A percentile compares a stretch with the other conserved stretches of the same genome.
These are phyloP conservation scores for Aegotheles bennettii DNA, from an alignment of 2,113 vertebrate genomes.

Conservation along the genomic window DNA sequence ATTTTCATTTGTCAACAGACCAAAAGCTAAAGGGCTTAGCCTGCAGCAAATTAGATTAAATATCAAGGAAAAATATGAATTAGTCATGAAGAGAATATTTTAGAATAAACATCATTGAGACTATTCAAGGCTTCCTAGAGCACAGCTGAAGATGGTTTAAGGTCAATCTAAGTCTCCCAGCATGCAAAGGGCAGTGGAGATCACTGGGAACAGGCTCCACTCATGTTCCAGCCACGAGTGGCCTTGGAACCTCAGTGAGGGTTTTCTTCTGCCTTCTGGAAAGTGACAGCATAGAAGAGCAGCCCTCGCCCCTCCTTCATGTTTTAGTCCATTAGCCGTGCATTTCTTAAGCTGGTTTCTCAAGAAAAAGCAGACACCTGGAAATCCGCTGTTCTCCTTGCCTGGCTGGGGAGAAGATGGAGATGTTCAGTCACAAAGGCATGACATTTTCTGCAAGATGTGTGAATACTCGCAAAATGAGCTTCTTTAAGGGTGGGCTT, in stretches of 20 bases:
- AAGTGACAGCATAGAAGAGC: not conserved
- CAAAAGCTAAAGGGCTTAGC: not conserved
- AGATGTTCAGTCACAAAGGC: not conserved
- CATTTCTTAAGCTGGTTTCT: not conserved
- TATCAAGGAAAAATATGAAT: constrained; percentile 17
- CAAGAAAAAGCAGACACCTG: not conserved
- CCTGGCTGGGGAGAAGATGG: not conserved
- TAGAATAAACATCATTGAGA: not conserved
- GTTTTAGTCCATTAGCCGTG: not conserved
- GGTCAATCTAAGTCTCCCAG: not conserved
- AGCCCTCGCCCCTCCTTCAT: not conserved
- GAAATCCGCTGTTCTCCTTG: not conserved
- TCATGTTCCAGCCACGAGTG: rapidly evolving
- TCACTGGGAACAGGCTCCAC: rapidly evolving
- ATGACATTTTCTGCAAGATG: not conserved
- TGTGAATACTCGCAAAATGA: not conserved
- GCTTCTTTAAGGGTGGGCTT: not conserved
- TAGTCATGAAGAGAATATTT: constrained; percentile 16
- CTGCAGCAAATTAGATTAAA: constrained; percentile 38
- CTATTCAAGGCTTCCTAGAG: constrained; percentile 13
- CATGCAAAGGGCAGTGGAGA: not conserved
- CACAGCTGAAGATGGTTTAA: constrained; percentile 29
- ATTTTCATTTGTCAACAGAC: not conserved
- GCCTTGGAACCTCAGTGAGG: not conserved
- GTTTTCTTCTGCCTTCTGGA: not conserved